Evolutionary conservation across 2,888 invertebrate species (phyloP).

Genomic region (Venusia cambrica): DNA sequence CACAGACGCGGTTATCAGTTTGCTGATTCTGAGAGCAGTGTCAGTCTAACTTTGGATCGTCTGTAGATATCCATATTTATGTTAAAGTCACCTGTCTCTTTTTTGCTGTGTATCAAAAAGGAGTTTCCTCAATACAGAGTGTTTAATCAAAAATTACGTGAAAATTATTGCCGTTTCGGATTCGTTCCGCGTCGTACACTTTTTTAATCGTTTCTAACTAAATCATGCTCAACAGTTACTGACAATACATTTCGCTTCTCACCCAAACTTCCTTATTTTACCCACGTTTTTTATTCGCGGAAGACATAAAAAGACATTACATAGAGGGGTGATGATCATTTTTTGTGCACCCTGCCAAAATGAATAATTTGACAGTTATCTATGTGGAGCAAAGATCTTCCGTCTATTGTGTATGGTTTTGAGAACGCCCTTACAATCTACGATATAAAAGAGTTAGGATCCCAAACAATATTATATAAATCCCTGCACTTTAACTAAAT

Average conservation of each 20-base stretch:
- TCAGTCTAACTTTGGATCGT: no score
- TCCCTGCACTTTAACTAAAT: background rate
- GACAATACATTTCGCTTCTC: slow-evolving; percentile 19
- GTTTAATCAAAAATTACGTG: no score
- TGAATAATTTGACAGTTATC: slow-evolving; percentile 62
- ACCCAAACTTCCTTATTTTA: slow-evolving; percentile 33
- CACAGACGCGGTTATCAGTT: no score
- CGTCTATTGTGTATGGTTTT: slow-evolving; percentile 38
- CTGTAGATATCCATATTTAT: no score
- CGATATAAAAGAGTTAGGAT: slow-evolving; percentile 34
- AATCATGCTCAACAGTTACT: slow-evolving; percentile 36
- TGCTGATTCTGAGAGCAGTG: no score
- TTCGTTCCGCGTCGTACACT: slow-evolving; percentile 6
- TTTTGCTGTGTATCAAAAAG: no score
- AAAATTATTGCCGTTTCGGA: slow-evolving; percentile 7
- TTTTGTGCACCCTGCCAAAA: slow-evolving; percentile 32
- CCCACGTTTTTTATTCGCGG: slow-evolving; percentile 66
- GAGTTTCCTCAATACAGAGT: no score
- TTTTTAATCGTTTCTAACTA: slow-evolving; percentile 26
- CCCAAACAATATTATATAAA: slow-evolving; percentile 20
- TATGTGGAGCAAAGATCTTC: slow-evolving; percentile 48
- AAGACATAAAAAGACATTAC: slow-evolving; percentile 47
- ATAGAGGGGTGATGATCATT: slow-evolving; percentile 60
- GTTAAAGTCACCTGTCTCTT: no score
- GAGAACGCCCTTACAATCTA: slow-evolving; percentile 60